These are phyloP conservation scores for Lissocephala sabroskyi DNA, from an alignment of 2,888 invertebrate genomes.

Conservation along the genomic window DNA sequence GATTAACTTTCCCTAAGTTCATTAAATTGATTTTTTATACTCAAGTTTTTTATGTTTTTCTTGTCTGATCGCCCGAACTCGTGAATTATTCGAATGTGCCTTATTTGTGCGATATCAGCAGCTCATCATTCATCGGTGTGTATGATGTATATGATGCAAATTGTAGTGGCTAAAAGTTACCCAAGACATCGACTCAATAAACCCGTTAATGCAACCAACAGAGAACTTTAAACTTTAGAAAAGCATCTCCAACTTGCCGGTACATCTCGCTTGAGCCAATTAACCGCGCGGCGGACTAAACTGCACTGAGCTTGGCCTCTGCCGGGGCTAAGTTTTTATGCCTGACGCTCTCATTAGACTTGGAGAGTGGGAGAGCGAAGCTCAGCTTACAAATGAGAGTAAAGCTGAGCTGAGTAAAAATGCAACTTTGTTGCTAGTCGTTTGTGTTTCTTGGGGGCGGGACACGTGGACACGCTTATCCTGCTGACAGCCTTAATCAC, in stretches of 20 bases:
- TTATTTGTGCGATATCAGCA: constrained; percentile 17
- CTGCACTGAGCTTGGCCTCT: too few relatives aligned
- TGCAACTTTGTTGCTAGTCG: too few relatives aligned
- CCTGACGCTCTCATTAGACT: too few relatives aligned
- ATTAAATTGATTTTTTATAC: too few relatives aligned
- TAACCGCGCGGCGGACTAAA: background rate
- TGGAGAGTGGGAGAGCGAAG: too few relatives aligned
- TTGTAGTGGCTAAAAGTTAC: background rate
- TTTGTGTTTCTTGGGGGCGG: too few relatives aligned
- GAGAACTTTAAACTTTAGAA: background rate
- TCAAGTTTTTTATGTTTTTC: too few relatives aligned
- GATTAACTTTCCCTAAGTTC: too few relatives aligned
- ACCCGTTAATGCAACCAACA: background rate
- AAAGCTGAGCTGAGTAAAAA: too few relatives aligned
- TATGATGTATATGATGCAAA: background rate
- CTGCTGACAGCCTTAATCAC: background rate
- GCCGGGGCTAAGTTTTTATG: too few relatives aligned
- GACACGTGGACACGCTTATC: background rate
- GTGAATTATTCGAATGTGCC: constrained; percentile 34
- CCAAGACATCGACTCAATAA: background rate
- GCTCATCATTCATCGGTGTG: background rate
- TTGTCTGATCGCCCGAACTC: too few relatives aligned
- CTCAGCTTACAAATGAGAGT: too few relatives aligned
- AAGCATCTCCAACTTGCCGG: background rate
- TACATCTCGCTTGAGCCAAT: background rate